These are phyloP conservation scores for Podarcis lilfordi DNA, from an alignment of 2,797 vertebrate species.

Conservation along the genomic window DNA sequence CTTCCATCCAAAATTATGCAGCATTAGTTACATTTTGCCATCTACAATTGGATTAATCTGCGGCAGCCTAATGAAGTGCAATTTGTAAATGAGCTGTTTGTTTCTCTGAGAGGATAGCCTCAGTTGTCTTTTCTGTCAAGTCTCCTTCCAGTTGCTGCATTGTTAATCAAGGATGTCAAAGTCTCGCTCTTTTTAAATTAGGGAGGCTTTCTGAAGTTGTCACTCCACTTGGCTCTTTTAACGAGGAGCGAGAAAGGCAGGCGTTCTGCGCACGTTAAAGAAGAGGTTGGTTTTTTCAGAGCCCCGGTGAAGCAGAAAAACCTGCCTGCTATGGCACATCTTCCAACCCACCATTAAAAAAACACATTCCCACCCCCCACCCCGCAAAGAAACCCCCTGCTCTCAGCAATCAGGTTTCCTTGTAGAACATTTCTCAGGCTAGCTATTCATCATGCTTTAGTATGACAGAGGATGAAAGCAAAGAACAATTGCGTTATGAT, in stretches of 20 bases:
- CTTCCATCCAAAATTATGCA: slow-evolving; percentile 43
- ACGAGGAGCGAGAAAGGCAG: slow-evolving; percentile 18
- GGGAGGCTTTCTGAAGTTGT: slow-evolving; percentile 42
- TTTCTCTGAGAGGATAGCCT: slow-evolving; percentile 36
- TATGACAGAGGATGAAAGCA: slow-evolving; percentile 16
- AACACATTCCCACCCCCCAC: neutral
- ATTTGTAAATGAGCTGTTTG: slow-evolving; percentile 67
- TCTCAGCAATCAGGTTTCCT: neutral
- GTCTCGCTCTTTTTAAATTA: slow-evolving; percentile 44
- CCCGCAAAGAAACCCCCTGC: neutral
- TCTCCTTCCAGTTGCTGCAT: slow-evolving; percentile 36
- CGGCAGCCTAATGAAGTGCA: slow-evolving; percentile 56
- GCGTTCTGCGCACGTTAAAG: neutral
- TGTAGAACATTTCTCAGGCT: slow-evolving; percentile 8
- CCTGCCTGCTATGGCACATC: neutral
- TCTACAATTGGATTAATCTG: slow-evolving; percentile 56
- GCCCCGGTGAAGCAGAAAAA: neutral
- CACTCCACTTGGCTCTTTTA: slow-evolving; percentile 38
- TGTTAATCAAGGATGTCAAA: slow-evolving; percentile 58
- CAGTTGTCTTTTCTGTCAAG: slow-evolving; percentile 42
- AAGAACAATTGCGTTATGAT: slow-evolving; percentile 34
- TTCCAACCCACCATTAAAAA: slow-evolving; percentile 16
- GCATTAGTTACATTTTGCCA: slow-evolving; percentile 61
- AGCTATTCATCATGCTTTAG: neutral
- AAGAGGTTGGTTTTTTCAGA: neutral